These are phyloP conservation scores for Mycteria americana DNA, from an alignment of 2,797 vertebrate genomes.

Conservation along the genomic window DNA sequence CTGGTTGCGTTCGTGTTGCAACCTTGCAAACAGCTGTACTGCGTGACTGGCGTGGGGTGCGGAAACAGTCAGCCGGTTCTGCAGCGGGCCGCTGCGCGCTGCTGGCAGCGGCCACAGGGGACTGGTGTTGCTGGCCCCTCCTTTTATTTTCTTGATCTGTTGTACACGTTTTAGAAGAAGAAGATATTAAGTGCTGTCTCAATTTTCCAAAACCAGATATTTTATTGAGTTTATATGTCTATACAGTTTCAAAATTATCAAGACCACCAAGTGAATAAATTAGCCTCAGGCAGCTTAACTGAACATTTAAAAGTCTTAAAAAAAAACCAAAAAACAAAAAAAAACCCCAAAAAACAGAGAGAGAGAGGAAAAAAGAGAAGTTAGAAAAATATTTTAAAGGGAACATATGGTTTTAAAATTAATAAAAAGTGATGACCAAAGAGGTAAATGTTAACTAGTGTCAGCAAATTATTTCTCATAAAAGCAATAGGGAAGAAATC, in stretches of 20 bases:
- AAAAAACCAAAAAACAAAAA: neutral
- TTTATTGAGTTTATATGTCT: neutral
- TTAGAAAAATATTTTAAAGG: neutral
- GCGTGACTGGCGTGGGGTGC: no score
- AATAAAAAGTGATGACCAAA: neutral
- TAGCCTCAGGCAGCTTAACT: neutral
- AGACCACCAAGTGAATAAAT: neutral
- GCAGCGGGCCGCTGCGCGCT: no score
- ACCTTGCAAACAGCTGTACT: neutral
- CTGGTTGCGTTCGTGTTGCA: rapidly evolving
- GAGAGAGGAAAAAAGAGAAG: neutral
- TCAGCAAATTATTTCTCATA: neutral
- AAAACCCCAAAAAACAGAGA: no score
- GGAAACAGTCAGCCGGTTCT: neutral
- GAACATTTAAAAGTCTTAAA: neutral
- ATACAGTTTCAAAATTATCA: neutral
- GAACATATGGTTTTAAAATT: neutral
- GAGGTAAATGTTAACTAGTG: neutral
- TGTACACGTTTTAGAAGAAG: neutral
- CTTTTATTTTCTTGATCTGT: neutral
- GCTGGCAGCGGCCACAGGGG: rapidly evolving
- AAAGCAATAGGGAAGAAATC: neutral
- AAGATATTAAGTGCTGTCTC: neutral
- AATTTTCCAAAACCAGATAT: neutral
- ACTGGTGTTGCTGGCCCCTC: rapidly evolving